Evolutionary conservation across 2,888 invertebrate genomes (phyloP).

Genomic region (Linyphia triangularis): DNA sequence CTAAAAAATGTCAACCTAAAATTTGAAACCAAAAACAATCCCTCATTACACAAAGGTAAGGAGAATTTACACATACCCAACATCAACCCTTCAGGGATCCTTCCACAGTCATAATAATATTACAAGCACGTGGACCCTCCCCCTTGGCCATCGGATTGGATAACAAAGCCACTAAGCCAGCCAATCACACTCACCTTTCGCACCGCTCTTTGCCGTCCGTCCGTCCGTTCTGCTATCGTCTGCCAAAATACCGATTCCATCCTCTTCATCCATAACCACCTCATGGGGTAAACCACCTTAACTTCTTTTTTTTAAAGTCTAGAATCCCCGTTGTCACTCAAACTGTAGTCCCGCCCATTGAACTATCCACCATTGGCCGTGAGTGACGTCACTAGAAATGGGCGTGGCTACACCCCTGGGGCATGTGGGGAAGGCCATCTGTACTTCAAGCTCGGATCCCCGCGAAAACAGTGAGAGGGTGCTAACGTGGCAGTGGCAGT

Average conservation of each 20-base stretch:
- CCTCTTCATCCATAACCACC: conserved; percentile 61
- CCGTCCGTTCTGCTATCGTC: conserved; percentile 54
- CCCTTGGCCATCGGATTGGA: conserved; percentile 74
- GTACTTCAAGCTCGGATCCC: conserved; percentile 28
- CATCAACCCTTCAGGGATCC: conserved; percentile 49
- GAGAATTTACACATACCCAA: background rate
- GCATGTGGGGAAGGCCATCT: conserved; percentile 48
- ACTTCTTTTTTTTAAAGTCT: conserved; percentile 11
- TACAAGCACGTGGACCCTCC: conserved; percentile 70
- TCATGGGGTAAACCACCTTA: conserved; percentile 36
- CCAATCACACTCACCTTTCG: conserved; percentile 74
- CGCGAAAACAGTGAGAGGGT: conserved; percentile 53
- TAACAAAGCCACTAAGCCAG: conserved; percentile 75
- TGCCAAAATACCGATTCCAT: conserved; percentile 72
- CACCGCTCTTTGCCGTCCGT: conserved; percentile 65
- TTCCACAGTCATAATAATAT: conserved; percentile 71
- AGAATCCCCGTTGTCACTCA: conserved; percentile 33
- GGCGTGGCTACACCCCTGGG: conserved; percentile 37
- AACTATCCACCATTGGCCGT: conserved; percentile 32
- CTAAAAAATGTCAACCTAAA: background rate
- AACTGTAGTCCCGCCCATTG: conserved; percentile 11
- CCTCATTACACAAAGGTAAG: conserved; percentile 6
- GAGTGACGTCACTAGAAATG: conserved; percentile 46
- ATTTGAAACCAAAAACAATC: conserved; percentile 3
- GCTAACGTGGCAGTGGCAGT: conserved; percentile 48